phyloP scores from a whole-genome alignment of 2,113 vertebrate species.

The Pimephales promelas region DNA sequence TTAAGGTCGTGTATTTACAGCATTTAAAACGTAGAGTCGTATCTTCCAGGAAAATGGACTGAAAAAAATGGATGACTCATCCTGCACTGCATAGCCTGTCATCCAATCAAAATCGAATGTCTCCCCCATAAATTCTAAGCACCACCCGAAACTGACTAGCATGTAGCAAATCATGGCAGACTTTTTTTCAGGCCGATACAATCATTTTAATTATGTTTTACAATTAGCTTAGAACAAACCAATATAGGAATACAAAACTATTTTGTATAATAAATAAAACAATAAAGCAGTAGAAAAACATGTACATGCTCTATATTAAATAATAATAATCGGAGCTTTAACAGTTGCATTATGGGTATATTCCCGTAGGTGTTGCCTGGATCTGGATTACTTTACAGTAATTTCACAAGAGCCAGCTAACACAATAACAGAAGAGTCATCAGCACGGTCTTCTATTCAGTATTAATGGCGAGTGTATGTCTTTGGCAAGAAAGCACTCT shows the following conservation, averaged over 20 bases:
- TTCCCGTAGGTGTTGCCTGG: constrained; percentile 7
- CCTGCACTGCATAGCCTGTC: background rate
- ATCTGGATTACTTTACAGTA: constrained; percentile 48
- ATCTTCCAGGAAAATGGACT: background rate
- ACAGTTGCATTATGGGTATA: background rate
- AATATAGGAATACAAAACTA: background rate
- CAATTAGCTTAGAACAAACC: background rate
- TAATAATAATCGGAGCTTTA: background rate
- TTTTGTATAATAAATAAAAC: too few relatives aligned
- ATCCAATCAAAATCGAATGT: background rate
- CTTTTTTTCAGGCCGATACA: background rate
- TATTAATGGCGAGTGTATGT: constrained; percentile 39
- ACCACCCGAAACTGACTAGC: background rate
- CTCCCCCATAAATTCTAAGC: background rate
- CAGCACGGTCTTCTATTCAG: constrained; percentile 34
- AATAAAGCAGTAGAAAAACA: too few relatives aligned
- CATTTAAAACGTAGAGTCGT: background rate
- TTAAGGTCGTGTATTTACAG: background rate
- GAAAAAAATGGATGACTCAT: background rate
- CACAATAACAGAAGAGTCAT: constrained; percentile 47
- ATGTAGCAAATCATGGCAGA: background rate
- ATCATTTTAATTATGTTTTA: background rate
- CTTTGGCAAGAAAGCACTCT: constrained; percentile 46
- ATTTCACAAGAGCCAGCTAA: constrained; percentile 50
- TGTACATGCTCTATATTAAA: too few relatives aligned